A percentile compares a stretch with the other conserved stretches of the same genome.
These are phyloP conservation scores for Calephelis perditalis DNA, from an alignment of 2,888 invertebrate genomes.

Conservation along the genomic window DNA sequence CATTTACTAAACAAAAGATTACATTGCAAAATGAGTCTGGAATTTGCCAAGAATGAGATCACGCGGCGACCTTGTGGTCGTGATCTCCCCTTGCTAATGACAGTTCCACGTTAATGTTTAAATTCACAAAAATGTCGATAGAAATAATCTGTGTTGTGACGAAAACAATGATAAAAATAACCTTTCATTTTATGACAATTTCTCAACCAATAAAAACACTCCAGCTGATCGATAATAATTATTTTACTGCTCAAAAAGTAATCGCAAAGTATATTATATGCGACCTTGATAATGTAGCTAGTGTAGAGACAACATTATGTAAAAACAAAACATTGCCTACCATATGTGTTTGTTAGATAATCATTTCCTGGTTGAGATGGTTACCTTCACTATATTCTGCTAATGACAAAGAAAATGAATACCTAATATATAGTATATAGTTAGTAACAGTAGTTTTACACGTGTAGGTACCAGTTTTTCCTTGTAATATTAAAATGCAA, in stretches of 20 bases:
- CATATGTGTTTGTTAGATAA: slow-evolving; percentile 19
- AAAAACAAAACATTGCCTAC: slow-evolving; percentile 21
- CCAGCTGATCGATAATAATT: not conserved
- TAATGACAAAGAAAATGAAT: too few relatives aligned
- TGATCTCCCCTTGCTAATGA: slow-evolving; percentile 54
- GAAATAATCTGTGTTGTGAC: not conserved
- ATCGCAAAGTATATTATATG: slow-evolving; percentile 2
- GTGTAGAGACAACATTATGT: slow-evolving; percentile 1
- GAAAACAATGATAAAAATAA: slow-evolving; percentile 1
- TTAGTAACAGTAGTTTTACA: too few relatives aligned
- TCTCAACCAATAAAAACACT: not conserved
- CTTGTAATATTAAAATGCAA: not conserved
- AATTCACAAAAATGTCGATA: slow-evolving; percentile 35
- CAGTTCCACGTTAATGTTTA: slow-evolving; percentile 49
- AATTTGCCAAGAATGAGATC: slow-evolving; percentile 62
- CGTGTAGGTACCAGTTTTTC: too few relatives aligned
- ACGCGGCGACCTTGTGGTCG: slow-evolving; percentile 72
- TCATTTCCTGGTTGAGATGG: not conserved
- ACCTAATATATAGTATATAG: too few relatives aligned
- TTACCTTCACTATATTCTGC: not conserved
- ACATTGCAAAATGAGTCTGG: slow-evolving; percentile 24
- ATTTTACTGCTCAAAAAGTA: not conserved
- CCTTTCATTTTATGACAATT: not conserved
- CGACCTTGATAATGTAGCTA: slow-evolving; percentile 20
- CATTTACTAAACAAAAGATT: slow-evolving; percentile 15